These are phyloP conservation scores for Vireo altiloquus DNA, from an alignment of 2,113 vertebrate genomes.

Conservation along the genomic window DNA sequence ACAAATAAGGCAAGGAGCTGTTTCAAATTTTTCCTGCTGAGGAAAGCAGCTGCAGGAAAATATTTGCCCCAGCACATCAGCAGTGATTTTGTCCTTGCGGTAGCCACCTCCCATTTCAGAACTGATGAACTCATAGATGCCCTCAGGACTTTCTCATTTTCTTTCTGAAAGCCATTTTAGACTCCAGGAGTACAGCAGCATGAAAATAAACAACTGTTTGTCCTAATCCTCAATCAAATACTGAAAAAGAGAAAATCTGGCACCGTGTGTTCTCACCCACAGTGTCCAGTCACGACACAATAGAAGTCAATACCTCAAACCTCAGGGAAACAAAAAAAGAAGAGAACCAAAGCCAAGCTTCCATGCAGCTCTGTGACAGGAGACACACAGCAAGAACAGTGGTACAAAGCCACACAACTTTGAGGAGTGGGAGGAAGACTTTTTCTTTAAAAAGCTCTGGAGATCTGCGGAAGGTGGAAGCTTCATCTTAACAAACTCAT, in stretches of 20 bases:
- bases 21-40: background rate
- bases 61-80: background rate
- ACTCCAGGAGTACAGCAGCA: background rate
- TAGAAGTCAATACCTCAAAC: background rate
- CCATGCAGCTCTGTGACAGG: background rate
- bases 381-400: background rate
- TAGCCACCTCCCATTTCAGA: background rate
- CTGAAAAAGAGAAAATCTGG: background rate
- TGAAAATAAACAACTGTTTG: background rate
- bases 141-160: background rate
- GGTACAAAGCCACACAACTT: background rate
- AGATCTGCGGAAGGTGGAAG: background rate
- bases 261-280: background rate
- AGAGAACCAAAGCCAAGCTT: background rate
- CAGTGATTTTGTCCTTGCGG: background rate
- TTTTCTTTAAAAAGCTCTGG: background rate
- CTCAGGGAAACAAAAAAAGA: background rate
- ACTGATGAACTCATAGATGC: background rate
- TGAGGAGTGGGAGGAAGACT: background rate
- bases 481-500: background rate
- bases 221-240: background rate
- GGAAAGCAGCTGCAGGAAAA: background rate
- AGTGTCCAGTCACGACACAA: background rate
- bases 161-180: slow-evolving; percentile 4
- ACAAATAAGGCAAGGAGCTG: background rate